Base-by-base conservation (phyloP, 2,113 vertebrate genomes). In the Limnothrissa miodon region DNA sequence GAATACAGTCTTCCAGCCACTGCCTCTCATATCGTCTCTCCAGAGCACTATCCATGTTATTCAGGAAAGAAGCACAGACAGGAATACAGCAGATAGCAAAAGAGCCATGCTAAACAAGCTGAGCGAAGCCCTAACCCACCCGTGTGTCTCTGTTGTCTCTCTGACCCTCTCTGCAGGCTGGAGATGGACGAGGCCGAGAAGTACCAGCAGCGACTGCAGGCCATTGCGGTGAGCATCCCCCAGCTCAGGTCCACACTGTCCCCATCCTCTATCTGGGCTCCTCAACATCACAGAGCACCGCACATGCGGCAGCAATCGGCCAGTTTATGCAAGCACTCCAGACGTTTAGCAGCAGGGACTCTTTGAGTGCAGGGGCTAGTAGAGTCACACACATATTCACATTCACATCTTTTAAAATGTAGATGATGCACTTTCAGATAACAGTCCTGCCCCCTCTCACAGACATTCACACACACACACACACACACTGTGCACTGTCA, bases 131-230 rank as follows among this genome's bases (percentile, higher is more conserved):
- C 4, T 10, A 9, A 25, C 8, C 59, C 25, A 9, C 25, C 25
- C 23, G 17, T 56, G 17, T 56, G n/a, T 66, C 25, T 66, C 59
- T 66, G n/a, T 66, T 29, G 36, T 10, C 10, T 74, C 66, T 86
- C 80, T 83, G 42, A 46, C 42, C n/a, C 62, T 39, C 83, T 84
- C 62, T 91, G 74, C 89, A 94, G 94, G 89, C 88, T 82, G 82
- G 89, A 39, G 83, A 95, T 95, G 94, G 94, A 95, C 80, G 94
- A 95, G 88, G 85, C 91, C 0, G 93, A 94, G 86, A 93, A 93
- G 86, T 95, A 95, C 92, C 87, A 94, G 90, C 93, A 93, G 89
- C 89, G 94, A 83, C 88, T 94, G 82, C 91, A 94, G 87, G 94
- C 92, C 83, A 95, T 95, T 78, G 92, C 93, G 85, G 94, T 95